A percentile compares a stretch with the other conserved stretches of the same genome.
Conservation (phyloP, 2,113 vertebrate species). For the Grus americana region DNA sequence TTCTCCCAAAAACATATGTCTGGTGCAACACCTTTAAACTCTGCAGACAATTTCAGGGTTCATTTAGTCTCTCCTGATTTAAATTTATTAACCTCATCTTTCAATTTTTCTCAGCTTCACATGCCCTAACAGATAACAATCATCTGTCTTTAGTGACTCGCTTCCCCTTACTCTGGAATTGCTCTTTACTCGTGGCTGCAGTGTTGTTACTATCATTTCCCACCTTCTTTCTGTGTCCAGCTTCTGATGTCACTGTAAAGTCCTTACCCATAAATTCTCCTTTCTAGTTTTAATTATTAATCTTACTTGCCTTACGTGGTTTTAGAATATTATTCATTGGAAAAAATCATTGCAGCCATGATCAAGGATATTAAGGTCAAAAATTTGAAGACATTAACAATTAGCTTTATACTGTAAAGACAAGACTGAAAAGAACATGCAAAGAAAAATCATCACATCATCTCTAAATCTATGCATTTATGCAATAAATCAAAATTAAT, state of each 20-base stretch:
- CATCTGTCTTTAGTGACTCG: not conserved
- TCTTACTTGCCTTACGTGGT: not conserved
- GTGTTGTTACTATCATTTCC: not conserved
- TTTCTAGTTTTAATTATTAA: not conserved
- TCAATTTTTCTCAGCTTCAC: not conserved
- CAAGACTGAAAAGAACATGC: not conserved
- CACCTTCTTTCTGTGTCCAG: not conserved
- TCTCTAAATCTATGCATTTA: not conserved
- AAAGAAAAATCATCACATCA: slow-evolving; percentile 5
- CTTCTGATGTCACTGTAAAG: not conserved
- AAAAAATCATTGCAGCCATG: not conserved
- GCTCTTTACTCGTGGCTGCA: not conserved
- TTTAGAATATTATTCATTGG: not conserved
- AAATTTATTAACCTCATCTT: not conserved
- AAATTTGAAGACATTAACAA: not conserved
- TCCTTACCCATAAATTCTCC: not conserved
- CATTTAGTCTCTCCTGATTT: not conserved
- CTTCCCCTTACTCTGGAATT: not conserved
- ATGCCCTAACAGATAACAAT: not conserved
- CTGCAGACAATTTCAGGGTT: not conserved
- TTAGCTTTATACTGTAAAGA: not conserved
- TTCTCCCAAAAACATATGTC: not conserved
- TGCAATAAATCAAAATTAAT: not conserved
- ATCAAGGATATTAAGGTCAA: not conserved
- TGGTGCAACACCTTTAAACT: not conserved